These are phyloP conservation scores for Tenthredo notha DNA, from an alignment of 2,888 invertebrate genomes.

Conservation along the genomic window DNA sequence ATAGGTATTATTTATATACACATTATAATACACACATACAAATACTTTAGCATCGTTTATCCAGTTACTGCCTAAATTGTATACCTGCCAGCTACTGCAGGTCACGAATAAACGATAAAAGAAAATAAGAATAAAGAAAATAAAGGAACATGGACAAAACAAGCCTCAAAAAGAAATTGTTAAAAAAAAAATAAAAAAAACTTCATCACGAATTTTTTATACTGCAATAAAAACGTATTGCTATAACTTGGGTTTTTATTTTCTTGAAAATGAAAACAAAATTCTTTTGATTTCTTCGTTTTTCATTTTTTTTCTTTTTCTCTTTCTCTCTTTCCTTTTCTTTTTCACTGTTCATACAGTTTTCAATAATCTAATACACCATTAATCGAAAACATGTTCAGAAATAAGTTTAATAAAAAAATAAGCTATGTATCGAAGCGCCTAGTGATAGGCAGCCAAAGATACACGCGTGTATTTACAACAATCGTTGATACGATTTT, in stretches of 20 bases:
- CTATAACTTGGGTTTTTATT: not conserved
- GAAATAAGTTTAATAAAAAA: not conserved
- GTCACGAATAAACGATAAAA: slow-evolving; percentile 1
- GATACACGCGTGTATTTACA: not conserved
- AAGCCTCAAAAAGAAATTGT: not conserved
- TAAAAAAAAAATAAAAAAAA: not conserved
- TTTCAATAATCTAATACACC: not conserved
- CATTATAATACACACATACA: not conserved
- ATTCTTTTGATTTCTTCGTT: too few relatives aligned
- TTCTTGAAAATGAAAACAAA: too few relatives aligned
- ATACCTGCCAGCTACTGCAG: not conserved
- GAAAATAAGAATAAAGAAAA: not conserved
- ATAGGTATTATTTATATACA: not conserved
- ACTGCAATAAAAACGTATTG: not conserved
- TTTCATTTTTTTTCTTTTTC: not conserved
- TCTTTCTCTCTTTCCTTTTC: too few relatives aligned
- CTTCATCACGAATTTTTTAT: not conserved
- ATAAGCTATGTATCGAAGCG: not conserved
- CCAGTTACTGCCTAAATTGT: not conserved
- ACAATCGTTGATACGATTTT: not conserved
- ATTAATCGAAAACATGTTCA: not conserved
- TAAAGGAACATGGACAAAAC: not conserved
- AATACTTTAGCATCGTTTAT: not conserved
- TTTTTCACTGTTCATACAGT: not conserved
- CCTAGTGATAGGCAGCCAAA: not conserved